Base-by-base conservation (phyloP, 2,113 vertebrate species). In the Oceanites oceanicus region DNA sequence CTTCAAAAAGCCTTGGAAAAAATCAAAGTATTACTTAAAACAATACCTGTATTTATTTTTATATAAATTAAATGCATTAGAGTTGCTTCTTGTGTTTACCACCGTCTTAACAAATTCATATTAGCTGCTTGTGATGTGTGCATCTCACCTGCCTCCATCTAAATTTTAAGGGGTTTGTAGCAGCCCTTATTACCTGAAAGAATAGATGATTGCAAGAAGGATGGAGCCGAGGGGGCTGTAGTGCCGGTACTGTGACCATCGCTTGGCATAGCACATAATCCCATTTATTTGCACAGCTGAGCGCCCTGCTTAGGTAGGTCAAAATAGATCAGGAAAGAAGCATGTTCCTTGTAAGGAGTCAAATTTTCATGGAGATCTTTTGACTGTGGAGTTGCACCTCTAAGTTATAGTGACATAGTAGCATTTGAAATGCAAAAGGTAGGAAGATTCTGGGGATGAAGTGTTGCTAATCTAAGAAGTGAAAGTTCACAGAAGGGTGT, bases 11-110 rank as follows among this genome's bases (percentile, higher is more conserved):
- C 89, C 40, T 79, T 40, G 40, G n/a, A 92, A 82, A 72, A 68
- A 61, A 73, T 63, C 70, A 19, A 92, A 74, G 52, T 85, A 65
- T 58, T 83, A n/a, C 38, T 88, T 77, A 36, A 79, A 94, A 85
- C 56, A 61, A 72, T 85, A 92, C 50, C 56, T 89, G 73, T 53
- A 73, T 91, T 94, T 91, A 85, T 96, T 95, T 97, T 89, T 45
- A 17, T 89, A 58, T 47, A 85, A 66, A 81, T 62, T 73, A 72
- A 85, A 90, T 62, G 20, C 55, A 38, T 78, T 30, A 3, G 42
- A 91, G 80, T 42, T 70, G 91, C 74, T 95, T 45, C 70, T 94
- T 65, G 72, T 68, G 55, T 88, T 92, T 88, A 61, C 40, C 62
- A 10, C 83, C 68, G 70, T 73, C 62, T 89, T 70, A 84, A 67